A percentile compares a stretch with the other conserved stretches of the same genome.
Conservation (phyloP, 2,113 vertebrate species). For the Jaculus jaculus region DNA sequence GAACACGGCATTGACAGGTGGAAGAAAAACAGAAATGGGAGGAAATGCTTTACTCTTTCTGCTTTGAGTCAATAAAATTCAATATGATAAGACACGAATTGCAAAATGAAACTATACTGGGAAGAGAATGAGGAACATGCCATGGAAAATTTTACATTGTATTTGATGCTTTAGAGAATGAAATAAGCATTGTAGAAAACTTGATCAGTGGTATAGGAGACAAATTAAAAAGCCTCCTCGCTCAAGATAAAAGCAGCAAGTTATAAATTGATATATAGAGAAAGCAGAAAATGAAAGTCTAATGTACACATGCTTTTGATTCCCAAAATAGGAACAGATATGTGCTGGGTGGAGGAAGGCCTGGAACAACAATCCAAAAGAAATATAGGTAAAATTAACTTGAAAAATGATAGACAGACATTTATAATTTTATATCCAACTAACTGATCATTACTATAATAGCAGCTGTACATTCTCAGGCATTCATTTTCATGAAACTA, state of each 20-base stretch:
- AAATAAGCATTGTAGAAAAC: not conserved
- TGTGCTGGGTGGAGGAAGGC: not conserved
- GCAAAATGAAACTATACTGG: not conserved
- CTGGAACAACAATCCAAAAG: not conserved
- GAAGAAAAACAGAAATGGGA: conserved; percentile 3
- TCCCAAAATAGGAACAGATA: not conserved
- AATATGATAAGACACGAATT: not conserved
- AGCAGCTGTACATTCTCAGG: not conserved
- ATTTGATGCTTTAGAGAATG: not conserved
- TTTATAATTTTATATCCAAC: not conserved
- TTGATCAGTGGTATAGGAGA: not conserved
- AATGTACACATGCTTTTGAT: not conserved
- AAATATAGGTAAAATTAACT: not conserved
- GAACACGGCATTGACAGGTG: not conserved
- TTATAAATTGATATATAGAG: not conserved
- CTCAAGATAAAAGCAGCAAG: conserved; percentile 26
- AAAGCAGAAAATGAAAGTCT: conserved; percentile 2
- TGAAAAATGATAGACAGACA: not conserved
- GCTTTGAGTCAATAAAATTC: conserved; percentile 28
- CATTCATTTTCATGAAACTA: not conserved
- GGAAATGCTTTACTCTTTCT: not conserved
- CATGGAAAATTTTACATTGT: not conserved
- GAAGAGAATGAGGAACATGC: not conserved
- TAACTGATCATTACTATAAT: not conserved
- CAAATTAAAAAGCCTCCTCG: not conserved